These are phyloP conservation scores for Harpagifer antarcticus DNA, from an alignment of 2,797 vertebrate species.

Conservation along the genomic window DNA sequence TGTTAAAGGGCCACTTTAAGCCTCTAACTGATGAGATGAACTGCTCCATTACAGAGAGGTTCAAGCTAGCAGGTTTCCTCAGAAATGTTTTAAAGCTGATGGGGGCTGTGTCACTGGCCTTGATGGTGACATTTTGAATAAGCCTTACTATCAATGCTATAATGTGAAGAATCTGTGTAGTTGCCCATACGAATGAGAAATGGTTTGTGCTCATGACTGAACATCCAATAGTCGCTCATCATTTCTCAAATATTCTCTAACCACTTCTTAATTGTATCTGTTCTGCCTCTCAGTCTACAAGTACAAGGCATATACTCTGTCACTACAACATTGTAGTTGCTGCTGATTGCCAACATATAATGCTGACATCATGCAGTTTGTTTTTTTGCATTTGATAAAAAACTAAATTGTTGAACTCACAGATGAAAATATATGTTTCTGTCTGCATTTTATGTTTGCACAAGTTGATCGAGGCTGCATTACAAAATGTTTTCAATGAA, in stretches of 20 bases:
- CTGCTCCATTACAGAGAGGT: neutral
- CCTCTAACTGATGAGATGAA: conserved; percentile 15
- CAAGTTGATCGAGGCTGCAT: too few species aligned
- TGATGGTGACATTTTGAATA: neutral
- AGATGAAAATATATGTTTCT: too few species aligned
- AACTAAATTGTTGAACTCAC: too few species aligned
- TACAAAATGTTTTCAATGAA: too few species aligned
- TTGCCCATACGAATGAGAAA: neutral
- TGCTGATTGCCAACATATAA: too few species aligned
- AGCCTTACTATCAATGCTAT: neutral
- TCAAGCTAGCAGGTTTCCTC: conserved; percentile 6
- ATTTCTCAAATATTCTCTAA: neutral
- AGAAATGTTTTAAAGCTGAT: neutral
- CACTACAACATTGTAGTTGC: neutral
- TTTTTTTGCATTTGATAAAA: too few species aligned
- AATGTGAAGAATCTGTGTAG: neutral
- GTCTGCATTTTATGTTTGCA: too few species aligned
- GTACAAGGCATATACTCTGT: neutral
- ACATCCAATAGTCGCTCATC: neutral
- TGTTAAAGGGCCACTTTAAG: too few species aligned
- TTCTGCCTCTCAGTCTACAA: neutral
- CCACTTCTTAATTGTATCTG: neutral
- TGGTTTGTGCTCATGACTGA: neutral
- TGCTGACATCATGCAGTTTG: too few species aligned
- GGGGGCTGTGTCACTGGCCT: neutral